These are phyloP conservation scores for Phataginus tetradactyla DNA, from an alignment of 2,797 vertebrate species.

Conservation along the genomic window DNA sequence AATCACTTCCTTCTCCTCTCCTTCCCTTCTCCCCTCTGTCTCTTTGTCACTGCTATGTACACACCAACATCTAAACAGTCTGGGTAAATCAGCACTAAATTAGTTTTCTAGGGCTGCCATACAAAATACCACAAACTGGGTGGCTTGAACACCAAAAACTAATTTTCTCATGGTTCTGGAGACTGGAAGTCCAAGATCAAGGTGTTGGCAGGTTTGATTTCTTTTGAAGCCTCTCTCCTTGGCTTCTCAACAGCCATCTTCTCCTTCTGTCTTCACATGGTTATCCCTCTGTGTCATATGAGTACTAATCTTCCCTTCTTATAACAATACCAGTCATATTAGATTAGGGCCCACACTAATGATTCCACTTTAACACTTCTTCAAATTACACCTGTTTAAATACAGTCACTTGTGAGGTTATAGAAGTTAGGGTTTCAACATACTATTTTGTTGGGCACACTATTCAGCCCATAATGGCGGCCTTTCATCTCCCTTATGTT, in stretches of 20 bases:
- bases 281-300: background rate
- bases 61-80: background rate
- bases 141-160: background rate
- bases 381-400: background rate
- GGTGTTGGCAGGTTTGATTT: background rate
- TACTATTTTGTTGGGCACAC: background rate
- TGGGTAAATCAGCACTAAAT: background rate
- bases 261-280: background rate
- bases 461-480: background rate
- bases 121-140: background rate
- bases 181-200: background rate
- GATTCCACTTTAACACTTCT: background rate
- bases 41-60: background rate
- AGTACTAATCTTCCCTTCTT: background rate
- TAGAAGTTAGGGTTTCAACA: background rate
- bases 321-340: background rate
- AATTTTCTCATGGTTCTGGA: background rate
- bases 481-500: slow-evolving; percentile 27
- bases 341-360: background rate
- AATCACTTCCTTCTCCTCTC: background rate
- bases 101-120: background rate
- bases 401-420: background rate
- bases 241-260: background rate
- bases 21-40: background rate
- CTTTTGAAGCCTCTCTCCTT: background rate